phyloP scores from a whole-genome alignment of 2,113 vertebrate species.

The Helogale parvula region DNA sequence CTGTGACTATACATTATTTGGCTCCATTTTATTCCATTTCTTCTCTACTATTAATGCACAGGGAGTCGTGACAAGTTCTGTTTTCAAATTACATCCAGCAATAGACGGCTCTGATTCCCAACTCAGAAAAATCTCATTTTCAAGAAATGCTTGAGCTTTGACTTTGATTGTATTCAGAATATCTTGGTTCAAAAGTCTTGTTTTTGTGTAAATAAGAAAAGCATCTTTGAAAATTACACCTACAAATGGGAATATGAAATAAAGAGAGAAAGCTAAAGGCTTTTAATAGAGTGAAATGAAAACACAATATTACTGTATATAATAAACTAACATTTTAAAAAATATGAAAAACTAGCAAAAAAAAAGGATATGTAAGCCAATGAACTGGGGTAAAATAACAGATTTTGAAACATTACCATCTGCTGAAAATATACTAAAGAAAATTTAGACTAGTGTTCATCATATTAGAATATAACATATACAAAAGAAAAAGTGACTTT shows the following conservation, averaged over 20 bases:
- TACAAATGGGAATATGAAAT: slow-evolving; percentile 4
- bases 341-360: not conserved
- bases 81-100: slow-evolving; percentile 50
- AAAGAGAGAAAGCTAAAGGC: not conserved
- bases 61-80: slow-evolving; percentile 13
- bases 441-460: not conserved
- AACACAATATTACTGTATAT: not conserved
- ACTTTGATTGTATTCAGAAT: slow-evolving; percentile 62
- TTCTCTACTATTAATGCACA: slow-evolving; percentile 25
- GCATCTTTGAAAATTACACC: slow-evolving; percentile 20
- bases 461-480: not conserved
- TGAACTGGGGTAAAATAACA: not conserved
- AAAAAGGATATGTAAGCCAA: not conserved
- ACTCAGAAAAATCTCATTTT: slow-evolving; percentile 73
- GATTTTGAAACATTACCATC: not conserved
- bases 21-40: not conserved
- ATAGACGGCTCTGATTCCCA: slow-evolving; percentile 48
- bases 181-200: slow-evolving; percentile 47
- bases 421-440: not conserved
- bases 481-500: not conserved
- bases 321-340: not conserved
- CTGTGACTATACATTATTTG: not conserved
- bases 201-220: slow-evolving; percentile 63
- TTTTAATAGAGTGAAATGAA: not conserved
- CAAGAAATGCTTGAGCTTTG: slow-evolving; percentile 42